phyloP scores from a whole-genome alignment of 1,140 invertebrate genomes.

The Zelostemma sp. region DNA sequence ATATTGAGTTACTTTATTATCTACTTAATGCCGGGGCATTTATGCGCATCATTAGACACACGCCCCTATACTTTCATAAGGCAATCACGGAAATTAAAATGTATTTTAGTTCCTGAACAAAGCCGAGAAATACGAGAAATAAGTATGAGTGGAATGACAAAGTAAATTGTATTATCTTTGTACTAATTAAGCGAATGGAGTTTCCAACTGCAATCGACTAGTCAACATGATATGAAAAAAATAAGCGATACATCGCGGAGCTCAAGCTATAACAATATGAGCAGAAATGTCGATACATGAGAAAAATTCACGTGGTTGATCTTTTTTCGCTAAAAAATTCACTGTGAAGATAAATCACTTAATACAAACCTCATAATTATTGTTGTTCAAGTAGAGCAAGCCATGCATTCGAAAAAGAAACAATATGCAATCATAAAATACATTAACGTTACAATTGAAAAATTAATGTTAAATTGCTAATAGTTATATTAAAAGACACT shows the following conservation, averaged over 20 bases:
- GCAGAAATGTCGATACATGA: too few relatives aligned
- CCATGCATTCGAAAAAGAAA: constrained; percentile 13
- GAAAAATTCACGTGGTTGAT: too few relatives aligned
- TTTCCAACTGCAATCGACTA: constrained; percentile 6
- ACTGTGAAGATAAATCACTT: background rate
- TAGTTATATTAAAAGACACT: background rate
- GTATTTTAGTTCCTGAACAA: background rate
- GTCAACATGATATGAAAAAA: background rate
- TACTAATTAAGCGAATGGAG: background rate
- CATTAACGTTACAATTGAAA: background rate
- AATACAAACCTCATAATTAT: constrained; percentile 16
- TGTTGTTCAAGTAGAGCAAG: constrained; percentile 15
- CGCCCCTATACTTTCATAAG: background rate
- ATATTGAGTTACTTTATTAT: background rate
- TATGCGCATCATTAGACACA: background rate
- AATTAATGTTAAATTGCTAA: background rate
- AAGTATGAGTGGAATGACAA: background rate
- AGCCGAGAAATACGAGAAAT: background rate
- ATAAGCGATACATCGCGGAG: too few relatives aligned
- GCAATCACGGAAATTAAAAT: background rate
- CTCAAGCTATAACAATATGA: too few relatives aligned
- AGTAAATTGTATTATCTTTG: background rate
- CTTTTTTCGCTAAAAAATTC: too few relatives aligned
- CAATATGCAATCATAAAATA: constrained; percentile 16
- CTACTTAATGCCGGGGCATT: background rate